Evolutionary conservation across 2,797 vertebrate genomes (phyloP), one percentile per base, ranked within the genome.

Genomic region (Rhynchotus rufescens): DNA sequence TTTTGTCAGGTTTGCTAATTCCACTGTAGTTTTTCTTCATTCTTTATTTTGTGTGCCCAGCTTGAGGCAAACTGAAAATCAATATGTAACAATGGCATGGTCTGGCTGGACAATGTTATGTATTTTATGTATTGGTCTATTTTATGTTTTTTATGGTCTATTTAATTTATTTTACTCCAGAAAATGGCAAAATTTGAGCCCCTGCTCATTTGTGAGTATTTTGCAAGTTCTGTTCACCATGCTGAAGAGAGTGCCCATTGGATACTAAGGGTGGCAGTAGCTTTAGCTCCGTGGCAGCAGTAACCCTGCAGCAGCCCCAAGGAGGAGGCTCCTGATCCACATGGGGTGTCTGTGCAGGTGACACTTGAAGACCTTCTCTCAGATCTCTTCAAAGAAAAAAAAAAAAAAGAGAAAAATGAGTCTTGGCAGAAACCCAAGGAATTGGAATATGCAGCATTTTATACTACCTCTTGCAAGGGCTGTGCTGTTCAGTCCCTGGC

Each of bases 311-410:
- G 34, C 3, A 2, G 47, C 66, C 86, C 59, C 42, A 38, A 0
- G 1, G 54, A 38, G 0, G 0, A 84, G 45, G 17, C 6, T 28
- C 62, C 64, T 76, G 71, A 51, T 57, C 28, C 44, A 30, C 0
- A 0, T 28, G 14, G 76, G 52, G 47, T 79, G 52, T 40, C 62
- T 62, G 49, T 23, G 25, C 56, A 84, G 44, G 40, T 71, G 19
- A 67, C 40, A 65, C 65, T 22, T 71, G 26, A 84, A 80, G 57
- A 56, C 81, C 23, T 73, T 78, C 47, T 88, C 40, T 88, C 80
- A 64, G n/a, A 88, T 83, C 17, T 84, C 0, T 0, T 54, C 49
- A 57, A 84, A 79, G 26, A 38, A 86, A 89, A 19, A 49, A 79
- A 30, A 38, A 86, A 89, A 19, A 49, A 25, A 22, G 40, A 82